These are phyloP conservation scores for Agrochola lota DNA, from an alignment of 2,888 invertebrate species.

Conservation along the genomic window DNA sequence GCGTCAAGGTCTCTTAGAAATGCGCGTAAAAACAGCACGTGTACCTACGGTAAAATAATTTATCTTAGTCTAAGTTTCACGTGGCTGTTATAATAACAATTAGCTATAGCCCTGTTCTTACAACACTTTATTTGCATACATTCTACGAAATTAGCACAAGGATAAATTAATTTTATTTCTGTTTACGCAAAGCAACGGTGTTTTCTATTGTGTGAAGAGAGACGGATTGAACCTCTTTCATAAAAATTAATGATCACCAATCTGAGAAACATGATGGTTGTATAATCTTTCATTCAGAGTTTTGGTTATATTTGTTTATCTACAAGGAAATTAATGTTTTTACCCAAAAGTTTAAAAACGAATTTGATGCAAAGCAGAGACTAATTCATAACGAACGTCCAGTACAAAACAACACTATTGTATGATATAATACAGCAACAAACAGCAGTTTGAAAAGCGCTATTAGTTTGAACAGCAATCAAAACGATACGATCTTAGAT, in stretches of 20 bases:
- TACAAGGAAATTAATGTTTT: not conserved
- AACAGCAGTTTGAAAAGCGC: constrained; percentile 51
- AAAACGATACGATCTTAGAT: constrained; percentile 62
- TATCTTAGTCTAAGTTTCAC: not conserved
- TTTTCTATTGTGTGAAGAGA: not conserved
- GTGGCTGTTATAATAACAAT: not conserved
- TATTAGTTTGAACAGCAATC: constrained; percentile 66
- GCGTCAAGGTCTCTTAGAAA: not conserved
- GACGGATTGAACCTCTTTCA: not conserved
- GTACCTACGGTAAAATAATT: not conserved
- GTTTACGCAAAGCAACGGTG: not conserved
- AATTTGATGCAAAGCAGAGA: constrained; percentile 2
- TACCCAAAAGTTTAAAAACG: not conserved
- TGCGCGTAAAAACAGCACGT: not conserved
- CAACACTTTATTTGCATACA: not conserved
- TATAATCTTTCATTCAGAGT: not conserved
- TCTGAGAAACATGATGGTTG: not conserved
- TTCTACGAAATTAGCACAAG: not conserved
- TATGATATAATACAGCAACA: constrained; percentile 31
- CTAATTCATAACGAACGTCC: constrained; percentile 18
- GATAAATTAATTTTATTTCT: not conserved
- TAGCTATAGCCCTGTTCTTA: too few relatives aligned
- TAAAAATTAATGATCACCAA: not conserved
- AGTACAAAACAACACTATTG: constrained; percentile 13
- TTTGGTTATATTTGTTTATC: not conserved